Conservation (phyloP, 2,888 invertebrate genomes). For the Xestia c-nigrum region DNA sequence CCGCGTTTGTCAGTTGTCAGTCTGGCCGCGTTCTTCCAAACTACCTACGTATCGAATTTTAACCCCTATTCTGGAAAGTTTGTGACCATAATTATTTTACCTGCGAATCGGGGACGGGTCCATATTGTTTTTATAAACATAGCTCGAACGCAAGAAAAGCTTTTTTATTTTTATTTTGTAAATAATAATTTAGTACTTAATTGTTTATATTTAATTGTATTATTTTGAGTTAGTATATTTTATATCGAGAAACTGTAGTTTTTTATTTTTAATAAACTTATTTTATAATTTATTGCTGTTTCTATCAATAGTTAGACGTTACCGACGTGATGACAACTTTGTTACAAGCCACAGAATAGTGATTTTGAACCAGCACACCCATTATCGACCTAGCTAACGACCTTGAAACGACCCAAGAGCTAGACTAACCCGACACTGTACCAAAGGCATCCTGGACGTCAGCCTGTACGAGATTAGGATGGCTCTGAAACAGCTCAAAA, state of each 20-base stretch:
- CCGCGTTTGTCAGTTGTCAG: background rate
- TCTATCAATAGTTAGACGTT: background rate
- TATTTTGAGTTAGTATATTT: constrained; percentile 2
- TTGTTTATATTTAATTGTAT: background rate
- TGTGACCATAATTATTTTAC: background rate
- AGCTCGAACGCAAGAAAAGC: constrained; percentile 13
- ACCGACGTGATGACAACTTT: no score
- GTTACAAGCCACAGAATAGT: no score
- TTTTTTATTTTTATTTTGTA: constrained; percentile 2
- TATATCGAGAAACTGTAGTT: background rate
- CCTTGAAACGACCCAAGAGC: no score
- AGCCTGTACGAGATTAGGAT: no score
- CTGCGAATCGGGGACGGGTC: background rate
- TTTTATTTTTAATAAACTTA: constrained; percentile 25
- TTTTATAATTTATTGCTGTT: background rate
- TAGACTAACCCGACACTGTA: no score
- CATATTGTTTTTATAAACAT: background rate
- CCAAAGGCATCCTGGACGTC: no score
- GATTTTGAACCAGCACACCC: no score
- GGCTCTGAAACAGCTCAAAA: no score
- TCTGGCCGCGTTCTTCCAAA: background rate
- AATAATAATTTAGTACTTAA: constrained; percentile 32
- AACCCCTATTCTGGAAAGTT: background rate
- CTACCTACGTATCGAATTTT: background rate
- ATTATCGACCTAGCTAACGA: no score